Evolutionary conservation across 2,113 vertebrate species (phyloP).

Genomic region (Nipponia nippon): DNA sequence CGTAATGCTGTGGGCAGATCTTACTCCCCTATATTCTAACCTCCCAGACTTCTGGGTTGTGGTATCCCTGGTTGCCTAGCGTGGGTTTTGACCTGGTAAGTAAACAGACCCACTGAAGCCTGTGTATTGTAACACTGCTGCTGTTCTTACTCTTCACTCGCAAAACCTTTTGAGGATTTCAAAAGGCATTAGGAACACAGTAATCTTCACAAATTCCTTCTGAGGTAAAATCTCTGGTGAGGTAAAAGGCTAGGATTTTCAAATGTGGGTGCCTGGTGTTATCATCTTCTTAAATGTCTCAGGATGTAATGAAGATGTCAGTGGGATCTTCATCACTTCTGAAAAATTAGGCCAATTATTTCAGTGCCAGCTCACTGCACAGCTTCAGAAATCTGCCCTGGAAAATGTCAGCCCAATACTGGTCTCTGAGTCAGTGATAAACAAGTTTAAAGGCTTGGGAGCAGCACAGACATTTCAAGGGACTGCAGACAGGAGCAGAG

Average conservation of each 20-base stretch:
- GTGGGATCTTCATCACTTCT: neutral
- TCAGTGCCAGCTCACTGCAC: neutral
- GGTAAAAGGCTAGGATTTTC: neutral
- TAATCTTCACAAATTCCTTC: conserved; percentile 18
- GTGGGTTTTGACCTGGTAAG: neutral
- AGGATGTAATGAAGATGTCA: conserved; percentile 10
- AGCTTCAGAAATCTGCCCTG: conserved; percentile 1
- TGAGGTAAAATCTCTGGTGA: neutral
- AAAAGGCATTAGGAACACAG: neutral
- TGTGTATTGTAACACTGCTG: neutral
- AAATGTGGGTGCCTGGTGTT: neutral
- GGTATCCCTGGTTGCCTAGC: neutral
- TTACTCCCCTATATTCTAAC: neutral
- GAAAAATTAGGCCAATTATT: conserved; percentile 36
- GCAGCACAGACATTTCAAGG: neutral
- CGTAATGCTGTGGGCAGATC: neutral
- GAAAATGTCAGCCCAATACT: neutral
- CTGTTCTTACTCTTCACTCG: neutral
- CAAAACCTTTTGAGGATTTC: neutral
- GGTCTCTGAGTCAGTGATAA: neutral
- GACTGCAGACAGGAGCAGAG: neutral
- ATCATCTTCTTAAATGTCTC: neutral
- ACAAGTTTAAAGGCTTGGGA: neutral
- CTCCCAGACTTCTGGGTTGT: neutral
- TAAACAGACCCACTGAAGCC: neutral